Percentiles rank a stretch among this genome's conserved stretches.
These are phyloP conservation scores for Pantherophis alleghaniensis DNA, from an alignment of 2,797 vertebrate genomes.

Conservation along the genomic window DNA sequence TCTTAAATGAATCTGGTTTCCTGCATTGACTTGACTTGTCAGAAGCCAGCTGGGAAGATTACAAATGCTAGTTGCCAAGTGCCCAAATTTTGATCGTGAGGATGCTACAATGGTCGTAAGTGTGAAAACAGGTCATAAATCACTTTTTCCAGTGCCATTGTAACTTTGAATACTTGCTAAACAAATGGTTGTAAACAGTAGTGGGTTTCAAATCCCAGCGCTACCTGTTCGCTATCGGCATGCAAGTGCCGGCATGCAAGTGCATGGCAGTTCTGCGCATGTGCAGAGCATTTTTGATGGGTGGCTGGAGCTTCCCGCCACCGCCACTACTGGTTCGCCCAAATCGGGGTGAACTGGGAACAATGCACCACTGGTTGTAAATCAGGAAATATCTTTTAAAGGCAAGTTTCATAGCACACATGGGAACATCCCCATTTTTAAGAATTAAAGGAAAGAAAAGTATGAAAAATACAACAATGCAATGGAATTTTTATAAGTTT, in stretches of 20 bases:
- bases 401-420: constrained; percentile 1
- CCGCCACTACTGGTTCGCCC: no score
- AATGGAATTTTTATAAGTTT: neutral
- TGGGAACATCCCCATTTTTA: neutral
- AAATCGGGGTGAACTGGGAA: no score
- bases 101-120: neutral
- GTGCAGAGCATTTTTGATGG: no score
- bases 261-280: no score
- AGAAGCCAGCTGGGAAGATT: neutral
- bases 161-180: neutral
- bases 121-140: neutral
- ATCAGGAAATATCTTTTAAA: constrained; percentile 13
- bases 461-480: neutral
- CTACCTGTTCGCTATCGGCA: no score
- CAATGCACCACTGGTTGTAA: neutral
- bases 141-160: neutral
- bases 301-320: no score
- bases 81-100: neutral
- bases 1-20: neutral
- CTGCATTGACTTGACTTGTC: neutral
- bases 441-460: neutral
- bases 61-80: neutral
- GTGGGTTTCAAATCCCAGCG: no score
- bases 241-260: no score
- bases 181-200: neutral